phyloP scores from a whole-genome alignment of 2,113 vertebrate species.

The Cathartes aura region DNA sequence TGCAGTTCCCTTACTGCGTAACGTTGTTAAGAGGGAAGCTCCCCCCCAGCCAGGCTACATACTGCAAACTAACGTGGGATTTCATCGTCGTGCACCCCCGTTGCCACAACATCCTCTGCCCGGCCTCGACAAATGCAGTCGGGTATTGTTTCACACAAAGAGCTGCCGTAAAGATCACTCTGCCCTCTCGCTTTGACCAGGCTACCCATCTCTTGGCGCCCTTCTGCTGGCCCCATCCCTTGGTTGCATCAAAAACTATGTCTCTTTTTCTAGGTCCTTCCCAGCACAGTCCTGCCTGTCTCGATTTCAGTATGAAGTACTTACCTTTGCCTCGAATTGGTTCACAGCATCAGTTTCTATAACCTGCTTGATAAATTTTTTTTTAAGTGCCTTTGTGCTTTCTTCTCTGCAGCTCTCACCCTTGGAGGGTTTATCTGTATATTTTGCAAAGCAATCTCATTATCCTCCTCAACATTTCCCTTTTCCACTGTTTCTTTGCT shows the following conservation, averaged over 20 bases:
- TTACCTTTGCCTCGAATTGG: not conserved
- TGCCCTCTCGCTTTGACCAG: not conserved
- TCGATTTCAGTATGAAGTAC: rapidly evolving
- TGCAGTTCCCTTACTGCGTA: not conserved
- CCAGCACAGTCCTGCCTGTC: not conserved
- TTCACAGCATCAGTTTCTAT: not conserved
- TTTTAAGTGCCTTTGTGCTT: not conserved
- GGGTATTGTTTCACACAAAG: not conserved
- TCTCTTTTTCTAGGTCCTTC: too few relatives aligned
- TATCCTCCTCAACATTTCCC: not conserved
- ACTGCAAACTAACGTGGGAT: not conserved
- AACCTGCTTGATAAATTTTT: rapidly evolving
- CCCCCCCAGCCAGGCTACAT: not conserved
- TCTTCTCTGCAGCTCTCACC: not conserved
- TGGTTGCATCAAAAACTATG: not conserved
- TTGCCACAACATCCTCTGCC: not conserved
- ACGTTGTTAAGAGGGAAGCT: not conserved
- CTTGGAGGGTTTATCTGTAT: not conserved
- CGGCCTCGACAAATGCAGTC: not conserved
- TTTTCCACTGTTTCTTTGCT: too few relatives aligned
- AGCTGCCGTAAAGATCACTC: not conserved
- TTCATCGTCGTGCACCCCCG: not conserved
- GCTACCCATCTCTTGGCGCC: not conserved
- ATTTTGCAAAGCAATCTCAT: not conserved
- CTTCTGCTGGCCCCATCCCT: not conserved